Evolutionary conservation across 2,888 invertebrate genomes (phyloP).

Genomic region (Cheilosia impressa): DNA sequence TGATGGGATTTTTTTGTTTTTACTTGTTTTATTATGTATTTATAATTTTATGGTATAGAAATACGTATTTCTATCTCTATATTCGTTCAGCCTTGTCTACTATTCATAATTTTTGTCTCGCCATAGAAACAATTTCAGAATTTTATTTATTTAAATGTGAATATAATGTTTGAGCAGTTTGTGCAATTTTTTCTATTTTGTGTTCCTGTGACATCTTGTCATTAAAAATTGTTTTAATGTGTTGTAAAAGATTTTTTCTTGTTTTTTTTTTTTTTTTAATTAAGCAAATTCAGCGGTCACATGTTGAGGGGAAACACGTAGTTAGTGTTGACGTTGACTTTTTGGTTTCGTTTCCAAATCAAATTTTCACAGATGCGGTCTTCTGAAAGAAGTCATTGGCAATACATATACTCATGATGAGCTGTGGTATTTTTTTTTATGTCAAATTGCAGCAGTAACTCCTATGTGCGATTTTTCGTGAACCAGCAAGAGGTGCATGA

Average conservation of each 20-base stretch:
- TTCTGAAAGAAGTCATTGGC: too few relatives aligned
- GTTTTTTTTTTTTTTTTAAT: not conserved
- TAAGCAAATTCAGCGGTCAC: not conserved
- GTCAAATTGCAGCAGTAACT: too few relatives aligned
- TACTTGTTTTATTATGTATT: slow-evolving; percentile 6
- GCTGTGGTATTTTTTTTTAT: too few relatives aligned
- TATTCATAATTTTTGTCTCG: slow-evolving; percentile 50
- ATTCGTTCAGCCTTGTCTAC: slow-evolving; percentile 50
- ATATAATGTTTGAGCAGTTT: not conserved
- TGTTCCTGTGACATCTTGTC: slow-evolving; percentile 1
- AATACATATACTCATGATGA: too few relatives aligned
- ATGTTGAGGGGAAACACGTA: not conserved
- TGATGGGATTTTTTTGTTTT: slow-evolving; percentile 7
- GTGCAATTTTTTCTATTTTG: not conserved
- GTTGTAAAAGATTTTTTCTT: too few relatives aligned
- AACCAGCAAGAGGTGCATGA: too few relatives aligned
- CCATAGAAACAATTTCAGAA: slow-evolving; percentile 46
- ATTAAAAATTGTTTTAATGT: not conserved
- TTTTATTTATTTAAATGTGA: slow-evolving; percentile 19
- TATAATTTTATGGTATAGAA: slow-evolving; percentile 33
- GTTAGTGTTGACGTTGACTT: too few relatives aligned
- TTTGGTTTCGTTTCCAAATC: too few relatives aligned
- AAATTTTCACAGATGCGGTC: too few relatives aligned
- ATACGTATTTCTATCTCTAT: slow-evolving; percentile 3
- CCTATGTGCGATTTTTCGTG: too few relatives aligned